Evolutionary conservation across 2,888 invertebrate species (phyloP), one percentile per base, ranked within the genome.

Genomic region (Diadromus collaris): DNA sequence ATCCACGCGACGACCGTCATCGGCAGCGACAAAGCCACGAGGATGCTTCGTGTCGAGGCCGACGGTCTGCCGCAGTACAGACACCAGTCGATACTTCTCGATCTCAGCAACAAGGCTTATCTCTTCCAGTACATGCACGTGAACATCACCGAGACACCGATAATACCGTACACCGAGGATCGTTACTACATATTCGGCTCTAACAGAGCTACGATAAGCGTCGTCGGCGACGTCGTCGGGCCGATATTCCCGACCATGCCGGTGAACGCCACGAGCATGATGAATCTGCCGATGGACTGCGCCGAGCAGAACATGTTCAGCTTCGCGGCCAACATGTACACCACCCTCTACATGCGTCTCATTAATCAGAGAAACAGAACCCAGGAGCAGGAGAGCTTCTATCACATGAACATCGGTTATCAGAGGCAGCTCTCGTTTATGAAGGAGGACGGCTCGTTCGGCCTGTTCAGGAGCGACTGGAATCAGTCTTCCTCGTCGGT

Each of bases 251-350:
- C 97, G 0, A 96, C 97, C 0, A 97, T 97, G 96, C 97, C 97
- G 0, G 95, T 97, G 7, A 97, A 97, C 86, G 96, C 97, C 0
- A 95, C 96, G 9, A 96, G 96, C 21, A 89, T 97, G 70, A 91
- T 97, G 1, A 92, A 95, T 85, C 87, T 97, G 83, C 97, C 97
- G 0, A 97, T 97, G 97, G 97, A 97, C 88, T 96, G 96, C 0
- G 98, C 96, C 0, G 99, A 99, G 90, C 98, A 98, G 90, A 98
- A 97, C 89, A 96, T 98, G 93, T 99, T 98, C 92, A 98, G 98
- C 83, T 98, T 99, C 91, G 98, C 98, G 0, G 97, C 96, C 19
- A 98, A 98, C 91, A 94, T 98, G 91, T 97, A 97, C 91, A 96
- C 97, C 0, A 95, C 97, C 0, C 92, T 96, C 87, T 98, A 98